Evolutionary conservation across 2,888 invertebrate species (phyloP).

Genomic region (Ephialtes manifestator): DNA sequence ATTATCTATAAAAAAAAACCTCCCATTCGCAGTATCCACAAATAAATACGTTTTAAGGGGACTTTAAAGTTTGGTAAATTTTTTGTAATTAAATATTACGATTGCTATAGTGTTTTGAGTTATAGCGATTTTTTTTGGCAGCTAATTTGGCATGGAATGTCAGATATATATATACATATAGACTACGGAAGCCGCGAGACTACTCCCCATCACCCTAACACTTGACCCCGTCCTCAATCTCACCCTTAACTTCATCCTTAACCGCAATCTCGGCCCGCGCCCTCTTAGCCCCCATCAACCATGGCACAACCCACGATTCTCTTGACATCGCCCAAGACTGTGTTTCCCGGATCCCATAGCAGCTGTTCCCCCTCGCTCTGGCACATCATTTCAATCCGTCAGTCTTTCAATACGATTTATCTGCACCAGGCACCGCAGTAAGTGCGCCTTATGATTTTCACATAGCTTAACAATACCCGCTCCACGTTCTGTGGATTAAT

Average conservation of each 20-base stretch:
- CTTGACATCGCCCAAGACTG: constrained; percentile 56
- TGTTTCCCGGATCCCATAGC: constrained; percentile 54
- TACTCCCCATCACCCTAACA: constrained; percentile 61
- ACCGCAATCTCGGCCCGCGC: constrained; percentile 62
- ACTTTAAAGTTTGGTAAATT: background rate
- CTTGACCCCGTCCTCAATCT: constrained; percentile 67
- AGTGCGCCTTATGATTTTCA: constrained; percentile 55
- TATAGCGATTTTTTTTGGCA: background rate
- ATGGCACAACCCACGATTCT: constrained; percentile 46
- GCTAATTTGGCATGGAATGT: constrained; percentile 4
- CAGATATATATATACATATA: background rate
- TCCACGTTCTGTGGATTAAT: constrained; percentile 52
- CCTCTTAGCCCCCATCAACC: constrained; percentile 53
- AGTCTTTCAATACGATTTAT: constrained; percentile 56
- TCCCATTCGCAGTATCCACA: background rate
- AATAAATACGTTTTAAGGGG: background rate
- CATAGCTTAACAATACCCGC: constrained; percentile 22
- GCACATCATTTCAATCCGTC: constrained; percentile 58
- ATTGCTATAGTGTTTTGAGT: background rate
- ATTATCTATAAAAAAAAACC: background rate
- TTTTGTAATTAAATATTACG: background rate
- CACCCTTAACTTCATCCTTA: constrained; percentile 67
- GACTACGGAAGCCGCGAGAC: constrained; percentile 11
- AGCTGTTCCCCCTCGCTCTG: constrained; percentile 32
- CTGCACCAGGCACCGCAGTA: constrained; percentile 47